These are phyloP conservation scores for Andrena flavipes DNA, from an alignment of 2,888 invertebrate species.

Conservation along the genomic window DNA sequence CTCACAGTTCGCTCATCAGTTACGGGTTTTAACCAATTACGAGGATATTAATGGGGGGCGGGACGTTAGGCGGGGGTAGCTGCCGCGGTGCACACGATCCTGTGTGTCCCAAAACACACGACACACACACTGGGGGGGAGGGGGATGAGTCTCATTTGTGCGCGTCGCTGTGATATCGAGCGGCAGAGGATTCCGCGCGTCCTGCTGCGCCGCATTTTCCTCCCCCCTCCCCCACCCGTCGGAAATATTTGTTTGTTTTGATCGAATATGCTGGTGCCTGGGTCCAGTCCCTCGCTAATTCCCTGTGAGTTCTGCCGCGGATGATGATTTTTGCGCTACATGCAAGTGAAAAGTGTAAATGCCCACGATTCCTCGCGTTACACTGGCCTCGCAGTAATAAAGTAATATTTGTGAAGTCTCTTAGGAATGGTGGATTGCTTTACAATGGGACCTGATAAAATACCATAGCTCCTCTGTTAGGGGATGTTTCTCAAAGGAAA, in stretches of 20 bases:
- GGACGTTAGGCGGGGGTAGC: neutral
- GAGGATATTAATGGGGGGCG: conserved; percentile 76
- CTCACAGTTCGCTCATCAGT: conserved; percentile 83
- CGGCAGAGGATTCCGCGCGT: conserved; percentile 53
- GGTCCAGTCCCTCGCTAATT: neutral
- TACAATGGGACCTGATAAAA: too few species aligned
- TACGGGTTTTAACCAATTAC: conserved; percentile 84
- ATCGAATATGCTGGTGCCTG: conserved; percentile 19
- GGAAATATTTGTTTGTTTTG: conserved; percentile 52
- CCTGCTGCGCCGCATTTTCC: conserved; percentile 47
- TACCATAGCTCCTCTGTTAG: too few species aligned
- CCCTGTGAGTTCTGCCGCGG: neutral
- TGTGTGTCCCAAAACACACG: conserved; percentile 56
- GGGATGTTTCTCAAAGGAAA: neutral
- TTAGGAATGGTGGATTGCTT: too few species aligned
- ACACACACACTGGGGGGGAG: conserved; percentile 9
- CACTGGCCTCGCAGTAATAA: too few species aligned
- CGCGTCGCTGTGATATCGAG: conserved; percentile 41
- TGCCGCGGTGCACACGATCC: neutral
- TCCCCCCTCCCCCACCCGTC: neutral
- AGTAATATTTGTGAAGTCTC: too few species aligned
- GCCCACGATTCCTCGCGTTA: too few species aligned
- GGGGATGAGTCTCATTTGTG: conserved; percentile 57
- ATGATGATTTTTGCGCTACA: neutral
- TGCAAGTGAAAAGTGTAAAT: neutral